Conservation (phyloP, 2,113 vertebrate species). For the Petrocephalus microphthalmus region DNA sequence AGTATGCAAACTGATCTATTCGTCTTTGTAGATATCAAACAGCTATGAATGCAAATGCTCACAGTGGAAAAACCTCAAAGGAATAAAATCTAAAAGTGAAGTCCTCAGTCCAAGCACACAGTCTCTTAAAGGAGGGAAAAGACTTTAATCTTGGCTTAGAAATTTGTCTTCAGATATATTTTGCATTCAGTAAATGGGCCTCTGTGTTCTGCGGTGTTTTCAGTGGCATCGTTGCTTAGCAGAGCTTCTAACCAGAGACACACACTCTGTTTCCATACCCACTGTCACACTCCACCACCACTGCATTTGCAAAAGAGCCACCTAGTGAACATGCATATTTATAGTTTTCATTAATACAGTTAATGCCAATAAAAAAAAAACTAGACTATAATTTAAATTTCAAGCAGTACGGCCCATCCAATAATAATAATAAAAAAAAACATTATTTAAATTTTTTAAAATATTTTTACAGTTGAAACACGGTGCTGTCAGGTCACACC, state of each 20-base stretch:
- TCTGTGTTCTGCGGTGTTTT: background rate
- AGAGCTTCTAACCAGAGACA: background rate
- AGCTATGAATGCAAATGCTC: constrained; percentile 27
- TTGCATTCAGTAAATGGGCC: background rate
- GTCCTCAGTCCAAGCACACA: background rate
- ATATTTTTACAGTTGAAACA: background rate
- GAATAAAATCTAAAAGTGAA: constrained; percentile 6
- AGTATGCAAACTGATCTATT: constrained; percentile 19
- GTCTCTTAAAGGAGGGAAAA: background rate
- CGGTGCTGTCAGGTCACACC: background rate
- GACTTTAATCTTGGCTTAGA: background rate
- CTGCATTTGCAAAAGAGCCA: background rate
- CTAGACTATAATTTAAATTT: background rate
- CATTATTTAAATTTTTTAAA: background rate
- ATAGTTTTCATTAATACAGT: constrained; percentile 33
- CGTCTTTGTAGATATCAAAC: constrained; percentile 32
- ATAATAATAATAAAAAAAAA: background rate
- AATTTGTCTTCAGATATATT: background rate
- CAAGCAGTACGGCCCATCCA: background rate
- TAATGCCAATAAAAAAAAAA: background rate
- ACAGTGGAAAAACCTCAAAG: background rate
- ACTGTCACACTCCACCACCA: background rate
- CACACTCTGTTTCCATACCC: background rate
- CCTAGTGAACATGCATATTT: background rate
- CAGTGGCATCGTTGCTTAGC: background rate